phyloP scores from a whole-genome alignment of 2,113 vertebrate species.

The Pogonocichla stellata region DNA sequence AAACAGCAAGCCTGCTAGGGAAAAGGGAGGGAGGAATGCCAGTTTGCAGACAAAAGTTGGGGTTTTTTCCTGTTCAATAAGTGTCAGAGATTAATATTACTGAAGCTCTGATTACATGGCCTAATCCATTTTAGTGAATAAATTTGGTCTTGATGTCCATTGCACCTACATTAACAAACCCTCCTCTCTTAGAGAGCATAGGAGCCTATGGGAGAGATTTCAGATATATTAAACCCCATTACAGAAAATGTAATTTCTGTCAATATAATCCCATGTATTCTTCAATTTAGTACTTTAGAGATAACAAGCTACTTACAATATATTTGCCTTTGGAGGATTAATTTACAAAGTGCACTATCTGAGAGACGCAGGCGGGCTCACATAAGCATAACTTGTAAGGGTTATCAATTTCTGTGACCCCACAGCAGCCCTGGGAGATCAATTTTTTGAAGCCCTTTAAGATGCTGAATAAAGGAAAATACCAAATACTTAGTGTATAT shows the following conservation, averaged over 20 bases:
- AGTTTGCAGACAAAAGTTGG: conserved; percentile 73
- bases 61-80: conserved; percentile 64
- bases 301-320: conserved; percentile 89
- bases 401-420: conserved; percentile 92
- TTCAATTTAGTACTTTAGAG: conserved; percentile 90
- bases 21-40: conserved; percentile 54
- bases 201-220: conserved; percentile 78
- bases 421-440: conserved; percentile 84
- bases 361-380: conserved; percentile 76
- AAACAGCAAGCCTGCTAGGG: conserved; percentile 36
- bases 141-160: conserved; percentile 78
- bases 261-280: conserved; percentile 93
- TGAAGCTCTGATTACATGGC: conserved; percentile 81
- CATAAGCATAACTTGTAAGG: conserved; percentile 83
- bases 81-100: conserved; percentile 83
- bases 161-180: conserved; percentile 79
- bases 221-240: conserved; percentile 91
- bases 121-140: conserved; percentile 85
- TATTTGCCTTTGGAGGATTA: conserved; percentile 92
- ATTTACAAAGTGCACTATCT: conserved; percentile 86
- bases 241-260: conserved; percentile 92
- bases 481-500: not conserved
- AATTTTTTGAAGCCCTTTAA: conserved; percentile 79
- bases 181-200: conserved; percentile 64
- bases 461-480: conserved; percentile 55